Evolutionary conservation across 2,888 invertebrate genomes (phyloP), one percentile per base, ranked within the genome.

Genomic region (Hyles lineata): DNA sequence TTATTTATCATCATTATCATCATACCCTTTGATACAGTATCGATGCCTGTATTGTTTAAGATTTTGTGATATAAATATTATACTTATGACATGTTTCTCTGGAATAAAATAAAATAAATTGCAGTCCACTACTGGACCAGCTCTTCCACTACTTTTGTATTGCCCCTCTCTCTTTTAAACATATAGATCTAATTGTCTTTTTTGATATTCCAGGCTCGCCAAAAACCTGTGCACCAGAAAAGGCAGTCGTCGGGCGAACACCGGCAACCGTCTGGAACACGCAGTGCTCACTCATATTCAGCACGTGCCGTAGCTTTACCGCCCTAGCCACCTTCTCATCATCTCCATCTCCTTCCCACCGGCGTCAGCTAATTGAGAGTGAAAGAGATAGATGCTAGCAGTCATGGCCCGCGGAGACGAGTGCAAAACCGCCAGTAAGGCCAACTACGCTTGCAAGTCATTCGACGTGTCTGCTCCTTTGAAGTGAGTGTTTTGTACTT

Each of bases 231-330:
- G 96, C 86, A 97, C 97, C 75, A 96, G 96, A 83, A 97, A 98
- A 95, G 97, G 98, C 82, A 98, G 98, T 84, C 96, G 98, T 84
- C 96, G 96, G 80, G 98, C 97, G 81, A 98, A 98, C 95, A 96
- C 97, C 90, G 98, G 97, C 80, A 98, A 98, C 95, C 96, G 96
- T 75, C 93, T 98, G 91, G 98, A 98, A 95, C 96, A 97, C 89
- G 96, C 97, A 85, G 97, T 98, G 62, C 96, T 98, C 70, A 97
- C 97, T 70, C 97, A 96, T 88, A 95, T 98, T 71, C 97, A 98
- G 90, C 97, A 97, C 97, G 98, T 98, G 77, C 98, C 98, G 80
- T 98, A 97, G 96, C 79, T 88, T 72, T 79, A 23, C 80, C 59
- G 70, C 76, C 21, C 11, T 23, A 59, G n/a, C 73, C 23, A 76